Conservation (phyloP, 2,797 vertebrate species). For the Brachyrhaphis roseni region DNA sequence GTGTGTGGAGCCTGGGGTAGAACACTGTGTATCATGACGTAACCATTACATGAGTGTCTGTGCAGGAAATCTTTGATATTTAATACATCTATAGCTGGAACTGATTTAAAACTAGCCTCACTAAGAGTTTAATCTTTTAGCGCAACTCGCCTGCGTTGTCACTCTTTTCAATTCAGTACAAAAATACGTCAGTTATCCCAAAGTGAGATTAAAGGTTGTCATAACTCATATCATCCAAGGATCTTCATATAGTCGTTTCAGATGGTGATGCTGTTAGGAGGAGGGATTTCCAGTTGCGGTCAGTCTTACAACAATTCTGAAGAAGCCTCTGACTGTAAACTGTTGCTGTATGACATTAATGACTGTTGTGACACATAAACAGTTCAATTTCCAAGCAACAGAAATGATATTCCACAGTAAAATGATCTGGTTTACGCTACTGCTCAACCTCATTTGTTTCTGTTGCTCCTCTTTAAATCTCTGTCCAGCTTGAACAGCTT, state of each 20-base stretch:
- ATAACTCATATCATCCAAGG: neutral
- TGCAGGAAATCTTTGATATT: conserved; percentile 7
- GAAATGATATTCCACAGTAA: neutral
- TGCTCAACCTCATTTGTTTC: neutral
- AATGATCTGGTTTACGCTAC: neutral
- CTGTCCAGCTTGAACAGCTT: neutral
- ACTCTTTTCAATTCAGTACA: neutral
- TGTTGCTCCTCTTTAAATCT: neutral
- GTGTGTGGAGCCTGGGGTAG: conserved; percentile 38
- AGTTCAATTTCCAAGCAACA: neutral
- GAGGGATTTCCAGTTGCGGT: neutral
- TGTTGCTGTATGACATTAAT: neutral
- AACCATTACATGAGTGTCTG: conserved; percentile 51
- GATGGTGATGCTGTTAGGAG: neutral
- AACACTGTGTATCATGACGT: conserved; percentile 42
- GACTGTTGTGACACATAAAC: neutral
- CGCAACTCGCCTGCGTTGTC: neutral
- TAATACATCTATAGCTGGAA: neutral
- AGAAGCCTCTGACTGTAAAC: neutral
- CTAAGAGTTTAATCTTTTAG: neutral
- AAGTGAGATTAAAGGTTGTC: neutral
- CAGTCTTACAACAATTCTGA: neutral
- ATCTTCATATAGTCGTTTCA: neutral
- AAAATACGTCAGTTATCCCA: neutral
- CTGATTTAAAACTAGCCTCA: neutral